Evolutionary conservation across 2,113 vertebrate species (phyloP), one percentile per base, ranked within the genome.

Genomic region (Narcine bancroftii): DNA sequence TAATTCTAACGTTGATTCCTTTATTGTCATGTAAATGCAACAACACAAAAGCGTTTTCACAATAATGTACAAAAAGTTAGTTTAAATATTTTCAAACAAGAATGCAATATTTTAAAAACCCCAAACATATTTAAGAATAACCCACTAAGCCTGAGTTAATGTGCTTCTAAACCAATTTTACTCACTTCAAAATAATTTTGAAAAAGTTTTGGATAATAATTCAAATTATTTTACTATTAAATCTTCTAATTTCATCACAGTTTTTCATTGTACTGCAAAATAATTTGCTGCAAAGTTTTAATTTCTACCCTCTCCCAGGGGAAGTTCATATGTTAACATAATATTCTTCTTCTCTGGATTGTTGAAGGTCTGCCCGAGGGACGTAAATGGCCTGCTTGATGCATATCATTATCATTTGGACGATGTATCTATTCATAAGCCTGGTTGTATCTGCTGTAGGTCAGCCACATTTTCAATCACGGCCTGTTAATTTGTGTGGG

Each of bases 301-400:
- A 75, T 75, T 75, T 75, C 72, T 75, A 17, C 72, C 72, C 36
- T n/a, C 17, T 75, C 72, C n/a, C n/a, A 39, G n/a, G 72, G 72
- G 72, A 39, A 75, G 72, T 39, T 39, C 39, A n/a, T 75, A 17
- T 39, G 72, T n/a, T 75, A 75, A 75, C 72, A 75, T 39, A 75
- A 75, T 75, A 75, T 75, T 75, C 36, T 75, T 75, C 72, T 75
- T 75, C 72, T 75, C 72, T 75, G n/a, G 72, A 75, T 75, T n/a
- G 72, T 75, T 75, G 72, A 39, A 75, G 72, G 72, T 75, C 36
- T 17, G 72, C 72, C 72, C 3, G 10, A 15, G n/a, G 72, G 72
- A 75, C n/a, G 17, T 75, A 75, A 39, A 45, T 77, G 75, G 39
- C 36, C 39, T 42, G 45, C 21, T 36, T 77, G 75, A 42, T 77